Evolutionary conservation across 2,888 invertebrate species (phyloP).

Genomic region (Vesta saturnalis): DNA sequence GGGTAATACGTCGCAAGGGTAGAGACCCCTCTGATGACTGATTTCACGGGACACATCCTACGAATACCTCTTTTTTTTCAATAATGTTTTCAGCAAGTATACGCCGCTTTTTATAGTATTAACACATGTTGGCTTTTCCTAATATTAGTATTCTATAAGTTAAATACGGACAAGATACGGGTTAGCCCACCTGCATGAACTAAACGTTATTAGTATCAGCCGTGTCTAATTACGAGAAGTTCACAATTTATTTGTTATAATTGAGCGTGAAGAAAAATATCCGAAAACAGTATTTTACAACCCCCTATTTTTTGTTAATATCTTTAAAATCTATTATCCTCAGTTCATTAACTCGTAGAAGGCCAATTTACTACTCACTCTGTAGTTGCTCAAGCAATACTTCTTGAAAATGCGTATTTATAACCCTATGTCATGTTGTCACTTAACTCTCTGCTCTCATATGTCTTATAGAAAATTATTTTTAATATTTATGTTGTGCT

Average conservation of each 20-base stretch:
- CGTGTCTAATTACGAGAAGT: conserved; percentile 55
- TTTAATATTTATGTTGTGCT: conserved; percentile 54
- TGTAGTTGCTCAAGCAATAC: conserved; percentile 51
- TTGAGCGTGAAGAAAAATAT: conserved; percentile 43
- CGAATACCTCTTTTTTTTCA: conserved; percentile 45
- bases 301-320: conserved; percentile 57
- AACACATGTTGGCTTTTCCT: conserved; percentile 49
- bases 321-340: conserved; percentile 55
- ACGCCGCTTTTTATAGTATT: conserved; percentile 42
- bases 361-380: conserved; percentile 58
- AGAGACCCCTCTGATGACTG: conserved; percentile 42
- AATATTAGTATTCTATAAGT: conserved; percentile 55
- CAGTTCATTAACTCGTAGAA: conserved; percentile 56
- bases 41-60: conserved; percentile 50
- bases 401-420: conserved; percentile 55
- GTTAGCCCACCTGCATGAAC: conserved; percentile 58
- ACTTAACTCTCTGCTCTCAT: conserved; percentile 50
- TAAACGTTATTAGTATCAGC: conserved; percentile 54
- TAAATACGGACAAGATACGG: conserved; percentile 50
- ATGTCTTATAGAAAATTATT: conserved; percentile 53
- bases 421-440: conserved; percentile 50
- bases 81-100: conserved; percentile 40
- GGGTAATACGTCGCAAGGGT: conserved; percentile 60
- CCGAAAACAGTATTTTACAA: conserved; percentile 44
- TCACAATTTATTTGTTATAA: conserved; percentile 56